Evolutionary conservation across 1,140 invertebrate species (phyloP).

Genomic region (Lamellibrachia luymesi): DNA sequence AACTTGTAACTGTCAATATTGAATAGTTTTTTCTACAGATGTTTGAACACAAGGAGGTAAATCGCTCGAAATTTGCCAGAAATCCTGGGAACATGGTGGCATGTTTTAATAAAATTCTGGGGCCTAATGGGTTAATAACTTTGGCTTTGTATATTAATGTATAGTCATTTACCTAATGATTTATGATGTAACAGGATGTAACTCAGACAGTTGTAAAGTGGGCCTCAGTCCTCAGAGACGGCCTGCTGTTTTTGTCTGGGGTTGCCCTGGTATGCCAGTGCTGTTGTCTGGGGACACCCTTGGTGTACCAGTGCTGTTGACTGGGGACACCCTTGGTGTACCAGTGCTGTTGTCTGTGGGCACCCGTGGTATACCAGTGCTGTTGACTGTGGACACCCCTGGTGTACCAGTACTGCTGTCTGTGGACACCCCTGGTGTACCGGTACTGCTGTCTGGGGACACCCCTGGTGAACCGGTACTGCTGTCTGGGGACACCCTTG

Average conservation of each 20-base stretch:
- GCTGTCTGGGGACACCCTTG: background rate
- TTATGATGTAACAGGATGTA: background rate
- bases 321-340: background rate
- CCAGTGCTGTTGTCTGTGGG: background rate
- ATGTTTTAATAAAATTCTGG: too few species aligned
- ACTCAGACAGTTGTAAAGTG: background rate
- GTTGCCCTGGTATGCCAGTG: background rate
- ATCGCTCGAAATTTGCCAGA: too few species aligned
- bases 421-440: background rate
- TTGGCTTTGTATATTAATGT: background rate
- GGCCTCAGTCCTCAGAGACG: background rate
- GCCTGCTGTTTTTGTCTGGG: too few species aligned
- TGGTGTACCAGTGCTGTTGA: background rate
- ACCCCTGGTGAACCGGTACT: background rate
- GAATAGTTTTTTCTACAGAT: too few species aligned
- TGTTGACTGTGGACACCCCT: background rate
- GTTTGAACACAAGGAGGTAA: too few species aligned
- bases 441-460: background rate
- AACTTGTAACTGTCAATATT: too few species aligned
- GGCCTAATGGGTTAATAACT: background rate
- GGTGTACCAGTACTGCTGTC: background rate
- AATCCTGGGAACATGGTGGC: too few species aligned
- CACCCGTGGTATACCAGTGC: background rate
- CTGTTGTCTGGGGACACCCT: background rate
- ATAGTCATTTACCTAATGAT: background rate